Evolutionary conservation across 2,797 vertebrate species (phyloP).

Genomic region (Tapirus indicus): DNA sequence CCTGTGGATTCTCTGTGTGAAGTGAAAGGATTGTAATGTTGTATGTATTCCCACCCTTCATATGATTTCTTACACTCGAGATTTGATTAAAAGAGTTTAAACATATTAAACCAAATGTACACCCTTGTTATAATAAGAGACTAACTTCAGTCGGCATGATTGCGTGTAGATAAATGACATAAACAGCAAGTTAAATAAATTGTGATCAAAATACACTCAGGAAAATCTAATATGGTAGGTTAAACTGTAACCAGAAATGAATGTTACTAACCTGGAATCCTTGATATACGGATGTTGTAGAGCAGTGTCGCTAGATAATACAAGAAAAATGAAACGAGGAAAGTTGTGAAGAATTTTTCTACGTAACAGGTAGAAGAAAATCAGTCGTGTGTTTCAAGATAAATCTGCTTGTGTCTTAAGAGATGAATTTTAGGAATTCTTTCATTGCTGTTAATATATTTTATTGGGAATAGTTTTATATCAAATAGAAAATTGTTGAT

Average conservation of each 20-base stretch:
- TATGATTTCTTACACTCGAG: slow-evolving; percentile 15
- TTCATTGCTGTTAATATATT: slow-evolving; percentile 46
- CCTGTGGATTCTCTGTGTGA: slow-evolving; percentile 64
- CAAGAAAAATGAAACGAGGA: slow-evolving; percentile 27
- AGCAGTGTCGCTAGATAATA: neutral
- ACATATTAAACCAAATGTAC: neutral
- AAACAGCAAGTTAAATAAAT: slow-evolving; percentile 33
- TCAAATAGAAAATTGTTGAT: slow-evolving; percentile 2
- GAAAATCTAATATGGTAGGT: slow-evolving; percentile 60
- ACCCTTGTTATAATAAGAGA: neutral
- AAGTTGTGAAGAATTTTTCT: slow-evolving; percentile 75
- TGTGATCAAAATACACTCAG: neutral
- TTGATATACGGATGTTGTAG: neutral
- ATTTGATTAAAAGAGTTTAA: slow-evolving; percentile 30
- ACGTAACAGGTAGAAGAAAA: slow-evolving; percentile 69
- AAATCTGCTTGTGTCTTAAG: slow-evolving; percentile 32
- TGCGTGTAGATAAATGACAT: slow-evolving; percentile 43
- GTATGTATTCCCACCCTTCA: slow-evolving; percentile 43
- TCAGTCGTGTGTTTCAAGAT: neutral
- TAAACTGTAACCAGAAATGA: slow-evolving; percentile 45
- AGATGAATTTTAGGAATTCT: slow-evolving; percentile 60
- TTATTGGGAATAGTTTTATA: slow-evolving; percentile 11
- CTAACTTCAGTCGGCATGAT: slow-evolving; percentile 37
- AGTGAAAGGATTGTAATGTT: slow-evolving; percentile 68
- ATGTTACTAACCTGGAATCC: slow-evolving; percentile 63